Conservation (phyloP, 2,113 vertebrate genomes). For the Oriolus oriolus region DNA sequence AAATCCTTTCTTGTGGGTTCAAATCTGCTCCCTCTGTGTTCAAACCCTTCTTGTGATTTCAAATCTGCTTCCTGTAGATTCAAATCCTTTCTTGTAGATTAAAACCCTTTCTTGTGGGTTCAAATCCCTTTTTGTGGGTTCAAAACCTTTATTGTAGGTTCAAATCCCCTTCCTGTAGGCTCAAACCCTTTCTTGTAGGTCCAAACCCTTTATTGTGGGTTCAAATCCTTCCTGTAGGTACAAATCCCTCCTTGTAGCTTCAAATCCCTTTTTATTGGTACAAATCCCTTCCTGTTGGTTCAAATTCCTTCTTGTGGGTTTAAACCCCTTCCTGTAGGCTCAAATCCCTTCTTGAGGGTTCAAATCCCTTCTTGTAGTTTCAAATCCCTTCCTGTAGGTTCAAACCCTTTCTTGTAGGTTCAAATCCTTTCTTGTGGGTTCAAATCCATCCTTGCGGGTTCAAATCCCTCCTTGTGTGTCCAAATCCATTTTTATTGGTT, state of each 20-base stretch:
- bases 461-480: not conserved
- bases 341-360: not conserved
- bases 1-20: not conserved
- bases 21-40: not conserved
- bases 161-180: not conserved
- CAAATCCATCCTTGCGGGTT: rapidly evolving
- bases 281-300: not conserved
- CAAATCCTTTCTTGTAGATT: not conserved
- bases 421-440: too few species aligned
- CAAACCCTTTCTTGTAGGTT: not conserved
- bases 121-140: not conserved
- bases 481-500: not conserved
- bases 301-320: not conserved
- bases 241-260: not conserved
- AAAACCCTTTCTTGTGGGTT: not conserved
- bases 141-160: not conserved
- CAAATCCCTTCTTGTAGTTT: not conserved
- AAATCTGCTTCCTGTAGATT: not conserved
- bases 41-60: not conserved
- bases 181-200: not conserved
- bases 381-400: not conserved
- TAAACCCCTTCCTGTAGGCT: not conserved
- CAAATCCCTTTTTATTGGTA: not conserved
- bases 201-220: not conserved
- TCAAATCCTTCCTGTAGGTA: not conserved